phyloP scores from a whole-genome alignment of 2,113 vertebrate genomes.

The Lagopus leucura region DNA sequence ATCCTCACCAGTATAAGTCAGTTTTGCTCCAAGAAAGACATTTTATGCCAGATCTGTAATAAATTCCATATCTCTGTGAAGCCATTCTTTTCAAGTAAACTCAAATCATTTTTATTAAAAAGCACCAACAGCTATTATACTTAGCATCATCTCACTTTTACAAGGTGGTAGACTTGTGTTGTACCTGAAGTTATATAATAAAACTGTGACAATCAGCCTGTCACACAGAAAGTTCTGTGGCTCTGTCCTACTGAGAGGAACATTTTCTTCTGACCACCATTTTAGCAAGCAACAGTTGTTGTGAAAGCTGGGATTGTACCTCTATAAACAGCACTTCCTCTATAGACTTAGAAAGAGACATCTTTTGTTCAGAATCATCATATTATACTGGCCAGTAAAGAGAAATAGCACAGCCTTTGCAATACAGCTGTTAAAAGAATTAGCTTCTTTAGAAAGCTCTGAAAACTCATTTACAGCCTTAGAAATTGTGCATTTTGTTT shows the following conservation, averaged over 20 bases:
- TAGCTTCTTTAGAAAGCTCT: constrained; percentile 24
- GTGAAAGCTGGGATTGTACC: no score
- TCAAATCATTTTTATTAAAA: background rate
- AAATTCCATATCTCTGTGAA: background rate
- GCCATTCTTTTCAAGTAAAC: background rate
- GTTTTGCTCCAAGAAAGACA: background rate
- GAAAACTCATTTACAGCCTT: constrained; percentile 36
- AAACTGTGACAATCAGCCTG: background rate
- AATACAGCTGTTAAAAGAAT: background rate
- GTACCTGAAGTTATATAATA: background rate
- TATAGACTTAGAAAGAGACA: background rate
- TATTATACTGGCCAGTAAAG: background rate
- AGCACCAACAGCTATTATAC: background rate
- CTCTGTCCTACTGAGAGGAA: background rate
- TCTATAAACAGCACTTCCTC: background rate
- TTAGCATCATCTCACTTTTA: background rate
- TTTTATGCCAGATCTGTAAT: background rate
- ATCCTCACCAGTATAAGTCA: background rate
- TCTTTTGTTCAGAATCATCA: background rate
- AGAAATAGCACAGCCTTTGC: constrained; percentile 10
- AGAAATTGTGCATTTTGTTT: constrained; percentile 23
- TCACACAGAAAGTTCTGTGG: background rate
- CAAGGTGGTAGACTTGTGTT: background rate
- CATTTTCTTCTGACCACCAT: background rate
- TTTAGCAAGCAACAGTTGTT: background rate